Percentiles rank a stretch among this genome's conserved stretches.
phyloP scores from a whole-genome alignment of 2,888 invertebrate genomes.

The Melanostoma mellinum region DNA sequence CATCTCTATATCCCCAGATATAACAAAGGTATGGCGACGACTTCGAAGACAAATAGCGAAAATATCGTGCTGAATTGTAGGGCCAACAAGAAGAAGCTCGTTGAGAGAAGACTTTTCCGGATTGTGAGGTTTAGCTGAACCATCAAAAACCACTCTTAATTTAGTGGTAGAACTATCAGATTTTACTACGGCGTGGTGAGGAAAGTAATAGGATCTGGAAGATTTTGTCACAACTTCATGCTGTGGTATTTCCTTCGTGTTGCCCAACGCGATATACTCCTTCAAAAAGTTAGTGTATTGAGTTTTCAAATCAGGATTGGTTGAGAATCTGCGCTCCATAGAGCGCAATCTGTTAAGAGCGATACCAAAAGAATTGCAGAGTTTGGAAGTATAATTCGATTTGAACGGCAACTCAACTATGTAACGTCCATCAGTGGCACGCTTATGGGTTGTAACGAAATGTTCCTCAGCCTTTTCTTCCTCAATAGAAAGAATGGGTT shows the following conservation, averaged over 20 bases:
- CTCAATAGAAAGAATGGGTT: slow-evolving; percentile 26
- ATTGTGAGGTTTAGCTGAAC: no score
- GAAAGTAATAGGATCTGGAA: slow-evolving; percentile 38
- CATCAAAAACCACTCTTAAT: slow-evolving; percentile 58
- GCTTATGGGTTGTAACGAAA: slow-evolving; percentile 15
- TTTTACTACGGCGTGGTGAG: slow-evolving; percentile 57
- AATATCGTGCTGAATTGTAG: slow-evolving; percentile 33
- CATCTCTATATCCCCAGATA: no score
- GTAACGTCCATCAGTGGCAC: neutral
- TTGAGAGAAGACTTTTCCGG: no score
- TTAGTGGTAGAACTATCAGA: slow-evolving; percentile 39
- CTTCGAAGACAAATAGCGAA: slow-evolving; percentile 43
- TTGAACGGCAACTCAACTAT: slow-evolving; percentile 37
- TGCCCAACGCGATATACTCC: slow-evolving; percentile 30
- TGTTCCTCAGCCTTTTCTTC: slow-evolving; percentile 16
- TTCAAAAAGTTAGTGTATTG: slow-evolving; percentile 7
- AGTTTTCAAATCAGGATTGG: neutral
- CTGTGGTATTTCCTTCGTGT: slow-evolving; percentile 40
- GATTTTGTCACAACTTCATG: slow-evolving; percentile 16
- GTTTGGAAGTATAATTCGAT: neutral
- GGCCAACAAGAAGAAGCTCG: no score
- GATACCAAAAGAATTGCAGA: slow-evolving; percentile 25
- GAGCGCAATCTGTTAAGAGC: slow-evolving; percentile 4
- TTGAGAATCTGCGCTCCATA: slow-evolving; percentile 9
- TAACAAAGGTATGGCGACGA: slow-evolving; percentile 42